Conservation (phyloP, 1,140 invertebrate species). For the Idris sp. region DNA sequence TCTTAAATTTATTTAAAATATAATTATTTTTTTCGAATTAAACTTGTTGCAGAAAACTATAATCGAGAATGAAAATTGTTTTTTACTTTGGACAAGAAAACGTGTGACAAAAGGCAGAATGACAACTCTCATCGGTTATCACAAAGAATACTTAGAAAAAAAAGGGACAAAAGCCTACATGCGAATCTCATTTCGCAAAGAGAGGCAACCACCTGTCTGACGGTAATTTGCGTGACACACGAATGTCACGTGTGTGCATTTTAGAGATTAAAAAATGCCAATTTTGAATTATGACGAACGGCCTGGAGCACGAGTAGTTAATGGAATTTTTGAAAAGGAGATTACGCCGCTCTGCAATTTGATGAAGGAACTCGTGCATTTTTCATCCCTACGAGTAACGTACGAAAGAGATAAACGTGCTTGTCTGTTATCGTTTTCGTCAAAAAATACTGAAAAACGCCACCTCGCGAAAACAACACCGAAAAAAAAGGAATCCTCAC, state of each 20-base stretch:
- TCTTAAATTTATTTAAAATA: too few species aligned
- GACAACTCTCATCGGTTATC: conserved; percentile 32
- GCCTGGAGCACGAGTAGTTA: conserved; percentile 39
- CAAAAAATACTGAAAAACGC: conserved; percentile 25
- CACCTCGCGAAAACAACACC: conserved; percentile 26
- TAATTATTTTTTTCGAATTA: too few species aligned
- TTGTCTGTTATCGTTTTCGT: conserved; percentile 53
- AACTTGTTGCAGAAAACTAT: too few species aligned
- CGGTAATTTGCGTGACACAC: conserved; percentile 48
- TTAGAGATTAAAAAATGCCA: conserved; percentile 55
- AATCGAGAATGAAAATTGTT: too few species aligned
- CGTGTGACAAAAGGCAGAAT: conserved; percentile 27
- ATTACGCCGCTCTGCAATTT: conserved; percentile 50
- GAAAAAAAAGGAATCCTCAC: conserved; percentile 11
- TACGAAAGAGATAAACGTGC: conserved; percentile 47
- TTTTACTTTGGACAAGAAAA: too few species aligned
- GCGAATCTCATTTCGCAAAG: conserved; percentile 52
- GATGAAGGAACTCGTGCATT: conserved; percentile 56
- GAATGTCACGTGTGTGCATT: conserved; percentile 51
- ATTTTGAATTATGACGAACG: conserved; percentile 57
- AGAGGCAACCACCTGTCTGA: conserved; percentile 47
- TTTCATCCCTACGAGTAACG: conserved; percentile 43
- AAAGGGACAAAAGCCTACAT: conserved; percentile 30
- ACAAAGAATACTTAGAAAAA: conserved; percentile 36
- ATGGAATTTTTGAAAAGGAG: conserved; percentile 60